Base-by-base conservation (phyloP, 2,797 vertebrate genomes). In the Varecia variegata region DNA sequence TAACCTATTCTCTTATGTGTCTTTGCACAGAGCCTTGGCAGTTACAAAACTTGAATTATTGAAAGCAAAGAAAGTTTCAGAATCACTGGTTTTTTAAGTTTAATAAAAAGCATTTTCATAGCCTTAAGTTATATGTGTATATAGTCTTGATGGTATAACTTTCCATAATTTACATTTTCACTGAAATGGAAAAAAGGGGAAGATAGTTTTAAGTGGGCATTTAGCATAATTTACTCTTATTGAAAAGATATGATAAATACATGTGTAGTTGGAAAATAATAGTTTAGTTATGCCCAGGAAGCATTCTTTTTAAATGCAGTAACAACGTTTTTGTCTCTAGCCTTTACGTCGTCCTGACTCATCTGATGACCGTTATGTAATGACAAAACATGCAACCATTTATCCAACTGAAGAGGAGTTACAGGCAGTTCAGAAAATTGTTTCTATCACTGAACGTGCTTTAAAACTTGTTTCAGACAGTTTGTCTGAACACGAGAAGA, bases 401-500 rank as follows among this genome's bases (percentile, higher is more conserved):
- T 99, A 99, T 98, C 99, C 99, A 47, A 99, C 99, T 9, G 99
- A 99, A 94, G 99, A 99, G 2, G 99, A 99, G 96, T 99, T 99
- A 45, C 99, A 99, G 93, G 99, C 99, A 58, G 99, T 99, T 85
- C 99, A 99, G 98, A 99, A 99, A 98, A 99, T 99, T 2, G 99
- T 99, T 90, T 99, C 99, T 12, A 99, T 99, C 97, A 99, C 99
- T 10, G 99, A 99, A 80, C 99, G 99, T 77, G 99, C 99, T 67
- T 99, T 99, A 96, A 99, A 99, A 96, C 99, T 99, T 86, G 99
- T 99, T 88, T 99, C 99, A 2, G 99, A 99, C 98, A 99, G 99
- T 32, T 99, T 99, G 96, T 99, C 99, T 77, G 99, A 99, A 76
- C 99, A 99, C 95, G 99, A 99, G 95, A 99, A 99, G 96, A 98